Conservation (phyloP, 2,797 vertebrate genomes). For the Scomberomorus guttatus region DNA sequence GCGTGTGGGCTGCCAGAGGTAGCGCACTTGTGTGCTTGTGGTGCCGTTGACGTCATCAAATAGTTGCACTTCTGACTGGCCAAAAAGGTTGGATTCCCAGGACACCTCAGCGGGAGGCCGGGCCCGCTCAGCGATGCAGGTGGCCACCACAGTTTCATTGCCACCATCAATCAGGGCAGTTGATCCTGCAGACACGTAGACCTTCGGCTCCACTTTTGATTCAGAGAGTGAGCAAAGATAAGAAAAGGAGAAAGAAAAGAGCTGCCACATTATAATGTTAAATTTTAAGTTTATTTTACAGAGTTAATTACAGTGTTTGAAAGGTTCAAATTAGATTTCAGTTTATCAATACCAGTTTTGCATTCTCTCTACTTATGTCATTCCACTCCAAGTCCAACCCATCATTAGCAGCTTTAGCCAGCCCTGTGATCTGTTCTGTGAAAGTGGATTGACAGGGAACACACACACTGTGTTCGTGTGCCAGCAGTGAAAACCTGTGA, state of each 20-base stretch:
- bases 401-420: constrained; percentile 44
- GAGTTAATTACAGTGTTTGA: constrained; percentile 12
- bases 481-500: constrained; percentile 29
- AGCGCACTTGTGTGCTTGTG: constrained; percentile 92
- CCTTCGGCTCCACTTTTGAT: constrained; percentile 94
- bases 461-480: constrained; percentile 1
- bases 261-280: neutral
- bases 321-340: constrained; percentile 10
- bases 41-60: constrained; percentile 93
- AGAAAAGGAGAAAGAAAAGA: neutral
- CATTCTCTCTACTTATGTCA: constrained; percentile 20
- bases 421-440: constrained; percentile 34
- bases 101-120: constrained; percentile 93
- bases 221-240: constrained; percentile 1
- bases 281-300: constrained; percentile 1
- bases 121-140: constrained; percentile 94
- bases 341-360: constrained; percentile 14
- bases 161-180: constrained; percentile 92
- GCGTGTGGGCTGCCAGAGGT: constrained; percentile 92
- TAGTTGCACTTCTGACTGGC: constrained; percentile 89
- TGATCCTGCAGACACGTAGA: constrained; percentile 92
- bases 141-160: constrained; percentile 93
- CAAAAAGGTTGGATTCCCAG: constrained; percentile 94
- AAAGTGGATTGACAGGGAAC: constrained; percentile 10
- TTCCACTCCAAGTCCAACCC: constrained; percentile 23